phyloP scores from a whole-genome alignment of 1,140 invertebrate genomes.

The Hyles euphorbiae region DNA sequence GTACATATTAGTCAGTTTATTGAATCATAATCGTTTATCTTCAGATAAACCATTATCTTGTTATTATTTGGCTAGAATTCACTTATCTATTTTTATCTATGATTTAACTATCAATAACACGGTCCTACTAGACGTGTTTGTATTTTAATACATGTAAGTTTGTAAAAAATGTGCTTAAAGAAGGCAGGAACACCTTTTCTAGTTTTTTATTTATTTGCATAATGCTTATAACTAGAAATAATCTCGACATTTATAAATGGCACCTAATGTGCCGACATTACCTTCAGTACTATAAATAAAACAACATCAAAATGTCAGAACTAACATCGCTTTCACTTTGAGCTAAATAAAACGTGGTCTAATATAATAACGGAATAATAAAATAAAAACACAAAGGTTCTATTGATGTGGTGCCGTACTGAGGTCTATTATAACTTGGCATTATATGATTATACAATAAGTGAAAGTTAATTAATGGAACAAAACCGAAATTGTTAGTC shows the following conservation, averaged over 20 bases:
- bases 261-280: neutral
- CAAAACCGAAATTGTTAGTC: slow-evolving; percentile 8
- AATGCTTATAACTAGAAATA: neutral
- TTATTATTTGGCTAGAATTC: no score
- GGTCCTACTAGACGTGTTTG: no score
- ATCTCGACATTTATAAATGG: neutral
- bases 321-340: slow-evolving; percentile 27
- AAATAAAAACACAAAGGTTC: slow-evolving; percentile 17
- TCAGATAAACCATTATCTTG: no score
- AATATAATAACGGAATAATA: slow-evolving; percentile 15
- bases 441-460: slow-evolving; percentile 11
- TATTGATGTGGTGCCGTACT: slow-evolving; percentile 8
- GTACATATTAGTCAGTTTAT: no score
- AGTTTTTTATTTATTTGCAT: no score
- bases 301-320: slow-evolving; percentile 32
- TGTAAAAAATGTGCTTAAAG: no score
- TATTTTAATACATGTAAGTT: no score
- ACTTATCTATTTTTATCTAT: no score
- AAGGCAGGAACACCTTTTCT: no score
- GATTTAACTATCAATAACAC: no score
- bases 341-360: slow-evolving; percentile 12
- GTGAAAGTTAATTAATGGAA: slow-evolving; percentile 22
- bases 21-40: no score
- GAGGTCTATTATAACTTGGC: slow-evolving; percentile 13
- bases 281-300: neutral